phyloP scores from a whole-genome alignment of 2,888 invertebrate species.

The Acanthosepion pharaonis region DNA sequence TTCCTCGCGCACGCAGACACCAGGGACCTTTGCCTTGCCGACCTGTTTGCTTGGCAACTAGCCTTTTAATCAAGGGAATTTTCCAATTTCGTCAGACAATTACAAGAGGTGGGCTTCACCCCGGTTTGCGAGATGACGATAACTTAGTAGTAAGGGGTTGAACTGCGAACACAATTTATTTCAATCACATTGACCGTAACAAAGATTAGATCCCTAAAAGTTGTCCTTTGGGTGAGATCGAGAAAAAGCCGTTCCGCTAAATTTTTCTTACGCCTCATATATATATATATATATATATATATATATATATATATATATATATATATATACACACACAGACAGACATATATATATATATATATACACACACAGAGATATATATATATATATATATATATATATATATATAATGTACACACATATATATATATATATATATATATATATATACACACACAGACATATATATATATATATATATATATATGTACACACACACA shows the following conservation, averaged over 20 bases:
- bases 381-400: background rate
- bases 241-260: background rate
- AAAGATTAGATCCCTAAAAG: background rate
- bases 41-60: constrained; percentile 9
- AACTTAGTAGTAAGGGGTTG: background rate
- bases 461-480: background rate
- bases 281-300: background rate
- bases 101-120: background rate
- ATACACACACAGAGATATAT: background rate
- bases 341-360: no score
- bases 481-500: background rate
- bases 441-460: no score
- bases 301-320: constrained; percentile 12
- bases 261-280: background rate
- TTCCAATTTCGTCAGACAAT: background rate
- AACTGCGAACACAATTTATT: background rate
- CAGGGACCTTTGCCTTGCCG: background rate
- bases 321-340: background rate
- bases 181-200: constrained; percentile 33
- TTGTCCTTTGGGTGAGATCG: background rate
- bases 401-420: background rate
- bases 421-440: no score
- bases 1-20: background rate
- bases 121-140: background rate
- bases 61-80: constrained; percentile 8